These are phyloP conservation scores for mouse (Mus musculus) DNA, from an alignment of 2,113 vertebrate genomes.

Conservation along the genomic window GRCm39 chr14:14173501-14174000, in stretches of 20 bases:
- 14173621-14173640: background rate
- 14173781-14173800: background rate
- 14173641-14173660: too few species aligned
- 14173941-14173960: background rate
- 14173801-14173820: background rate
- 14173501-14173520: slow-evolving; percentile 25
- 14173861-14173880: background rate
- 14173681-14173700: background rate
- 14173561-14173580: background rate
- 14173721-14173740: background rate
- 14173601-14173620: background rate
- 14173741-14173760: rapidly evolving
- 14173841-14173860: background rate
- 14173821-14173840: background rate
- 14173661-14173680: background rate
- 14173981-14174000: too few species aligned
- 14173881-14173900: background rate
- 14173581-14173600: background rate
- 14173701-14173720: background rate
- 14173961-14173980: too few species aligned
- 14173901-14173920: background rate
- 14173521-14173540: background rate
- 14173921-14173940: background rate
- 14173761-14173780: rapidly evolving
- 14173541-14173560: background rate